Evolutionary conservation across 2,113 vertebrate genomes (phyloP).

Genomic region (Cephalopterus ornatus): DNA sequence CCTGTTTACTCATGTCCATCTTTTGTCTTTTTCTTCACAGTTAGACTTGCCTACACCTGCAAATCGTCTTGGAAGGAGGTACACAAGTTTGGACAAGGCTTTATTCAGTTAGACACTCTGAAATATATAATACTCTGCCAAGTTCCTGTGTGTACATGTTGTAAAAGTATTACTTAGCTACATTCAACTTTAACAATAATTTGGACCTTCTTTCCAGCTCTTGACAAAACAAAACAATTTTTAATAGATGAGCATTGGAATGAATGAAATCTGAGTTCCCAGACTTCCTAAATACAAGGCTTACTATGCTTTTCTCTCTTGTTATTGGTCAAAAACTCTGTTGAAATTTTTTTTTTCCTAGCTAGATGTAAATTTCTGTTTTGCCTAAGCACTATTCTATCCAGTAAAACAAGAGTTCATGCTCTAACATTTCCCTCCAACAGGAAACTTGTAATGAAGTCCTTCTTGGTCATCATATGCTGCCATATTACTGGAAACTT

Average conservation of each 20-base stretch:
- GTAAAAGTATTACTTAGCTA: neutral
- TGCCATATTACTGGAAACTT: neutral
- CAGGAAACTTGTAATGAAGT: neutral
- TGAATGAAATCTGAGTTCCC: neutral
- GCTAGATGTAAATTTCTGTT: neutral
- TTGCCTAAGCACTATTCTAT: neutral
- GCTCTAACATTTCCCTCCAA: neutral
- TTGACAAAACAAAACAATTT: neutral
- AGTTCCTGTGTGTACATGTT: neutral
- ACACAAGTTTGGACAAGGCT: neutral
- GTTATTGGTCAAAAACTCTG: rapidly evolving
- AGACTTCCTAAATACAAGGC: neutral
- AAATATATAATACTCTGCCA: neutral
- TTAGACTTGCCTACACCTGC: neutral
- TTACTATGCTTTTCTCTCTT: neutral
- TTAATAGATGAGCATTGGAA: neutral
- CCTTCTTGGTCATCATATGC: neutral
- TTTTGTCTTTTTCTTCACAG: neutral
- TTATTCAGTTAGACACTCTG: neutral
- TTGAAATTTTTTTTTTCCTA: neutral
- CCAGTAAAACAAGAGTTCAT: neutral
- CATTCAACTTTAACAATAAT: neutral
- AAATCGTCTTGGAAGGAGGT: neutral
- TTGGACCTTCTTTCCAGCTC: neutral
- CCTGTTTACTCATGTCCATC: neutral